Evolutionary conservation across 2,888 invertebrate species (phyloP).

Genomic region (Watsonalla cultraria): DNA sequence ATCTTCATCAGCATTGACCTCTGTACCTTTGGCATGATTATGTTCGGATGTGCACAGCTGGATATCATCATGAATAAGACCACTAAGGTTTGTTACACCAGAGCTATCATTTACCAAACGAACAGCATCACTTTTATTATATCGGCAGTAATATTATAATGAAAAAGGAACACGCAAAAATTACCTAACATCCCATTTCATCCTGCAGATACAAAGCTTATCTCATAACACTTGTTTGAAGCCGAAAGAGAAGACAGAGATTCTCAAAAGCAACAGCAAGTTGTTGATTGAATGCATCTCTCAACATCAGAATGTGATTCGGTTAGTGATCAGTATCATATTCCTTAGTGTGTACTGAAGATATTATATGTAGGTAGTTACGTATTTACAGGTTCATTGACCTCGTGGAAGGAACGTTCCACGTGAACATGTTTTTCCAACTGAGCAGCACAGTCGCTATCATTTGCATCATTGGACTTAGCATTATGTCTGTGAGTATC

Average conservation of each 20-base stretch:
- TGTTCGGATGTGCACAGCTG: slow-evolving; percentile 46
- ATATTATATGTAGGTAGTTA: background rate
- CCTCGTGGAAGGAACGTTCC: slow-evolving; percentile 56
- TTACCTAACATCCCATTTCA: background rate
- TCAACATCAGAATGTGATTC: slow-evolving; percentile 43
- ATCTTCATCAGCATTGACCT: slow-evolving; percentile 47
- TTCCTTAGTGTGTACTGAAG: too few relatives aligned
- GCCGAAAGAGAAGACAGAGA: slow-evolving; percentile 10
- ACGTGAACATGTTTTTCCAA: slow-evolving; percentile 64
- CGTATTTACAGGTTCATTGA: slow-evolving; percentile 45
- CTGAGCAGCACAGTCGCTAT: slow-evolving; percentile 56
- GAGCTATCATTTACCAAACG: too few relatives aligned
- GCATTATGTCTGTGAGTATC: slow-evolving; percentile 41
- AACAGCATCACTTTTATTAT: too few relatives aligned
- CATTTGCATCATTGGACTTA: slow-evolving; percentile 48
- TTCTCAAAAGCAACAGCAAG: slow-evolving; percentile 25
- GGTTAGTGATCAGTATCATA: slow-evolving; percentile 18
- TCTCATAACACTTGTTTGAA: slow-evolving; percentile 13
- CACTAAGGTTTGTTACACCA: slow-evolving; percentile 26
- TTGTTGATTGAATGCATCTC: slow-evolving; percentile 36
- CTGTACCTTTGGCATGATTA: slow-evolving; percentile 39
- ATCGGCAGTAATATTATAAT: background rate
- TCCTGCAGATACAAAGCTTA: slow-evolving; percentile 27
- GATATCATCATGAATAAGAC: slow-evolving; percentile 48
- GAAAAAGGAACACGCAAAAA: background rate